phyloP scores from a whole-genome alignment of 2,797 vertebrate species.

The Hippopotamyrus pictus region DNA sequence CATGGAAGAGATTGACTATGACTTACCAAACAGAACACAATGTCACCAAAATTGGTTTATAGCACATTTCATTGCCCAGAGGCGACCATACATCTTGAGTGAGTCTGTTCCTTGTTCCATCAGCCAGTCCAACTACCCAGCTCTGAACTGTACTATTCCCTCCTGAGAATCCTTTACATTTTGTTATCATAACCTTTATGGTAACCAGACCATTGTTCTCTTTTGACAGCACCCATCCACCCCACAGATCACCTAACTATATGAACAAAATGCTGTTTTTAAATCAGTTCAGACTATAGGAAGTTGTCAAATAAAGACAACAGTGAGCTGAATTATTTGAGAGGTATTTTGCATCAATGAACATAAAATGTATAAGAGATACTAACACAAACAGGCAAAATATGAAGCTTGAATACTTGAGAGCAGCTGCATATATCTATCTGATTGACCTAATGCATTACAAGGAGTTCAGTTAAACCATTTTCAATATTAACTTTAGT shows the following conservation, averaged over 20 bases:
- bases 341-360: background rate
- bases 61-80: background rate
- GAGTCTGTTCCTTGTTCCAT: background rate
- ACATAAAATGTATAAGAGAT: background rate
- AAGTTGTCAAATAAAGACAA: conserved; percentile 6
- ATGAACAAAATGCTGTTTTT: background rate
- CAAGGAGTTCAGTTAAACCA: background rate
- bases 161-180: background rate
- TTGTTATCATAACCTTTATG: background rate
- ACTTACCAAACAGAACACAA: background rate
- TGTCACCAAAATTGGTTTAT: background rate
- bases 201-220: background rate
- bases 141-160: background rate
- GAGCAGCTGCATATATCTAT: background rate
- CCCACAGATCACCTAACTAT: background rate
- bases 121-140: background rate
- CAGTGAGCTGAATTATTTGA: background rate
- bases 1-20: background rate
- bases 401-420: background rate
- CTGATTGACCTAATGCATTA: background rate
- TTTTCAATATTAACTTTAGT: background rate
- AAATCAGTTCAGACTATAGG: background rate
- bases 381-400: background rate
- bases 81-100: background rate
- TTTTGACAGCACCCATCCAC: background rate